A percentile compares a stretch with the other conserved stretches of the same genome.
phyloP scores from a whole-genome alignment of 2,797 vertebrate species.

The Mustela erminea region DNA sequence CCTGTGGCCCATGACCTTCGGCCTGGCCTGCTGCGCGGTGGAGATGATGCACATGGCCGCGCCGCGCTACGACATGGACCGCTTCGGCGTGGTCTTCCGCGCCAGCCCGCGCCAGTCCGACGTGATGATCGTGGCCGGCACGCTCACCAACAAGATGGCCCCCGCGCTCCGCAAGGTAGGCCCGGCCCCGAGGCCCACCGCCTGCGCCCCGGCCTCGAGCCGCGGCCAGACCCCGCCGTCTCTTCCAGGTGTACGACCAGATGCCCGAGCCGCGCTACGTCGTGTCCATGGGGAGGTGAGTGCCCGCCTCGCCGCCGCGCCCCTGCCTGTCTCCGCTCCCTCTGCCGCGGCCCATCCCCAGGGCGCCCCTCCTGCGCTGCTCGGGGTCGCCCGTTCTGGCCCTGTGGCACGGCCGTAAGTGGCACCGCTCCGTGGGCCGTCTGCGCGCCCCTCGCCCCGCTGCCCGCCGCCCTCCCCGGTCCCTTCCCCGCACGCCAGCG shows the following conservation, averaged over 20 bases:
- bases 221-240: neutral
- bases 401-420: rapidly evolving
- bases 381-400: neutral
- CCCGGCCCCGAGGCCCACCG: rapidly evolving
- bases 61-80: slow-evolving; percentile 98
- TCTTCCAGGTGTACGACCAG: slow-evolving; percentile 96
- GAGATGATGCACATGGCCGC: slow-evolving; percentile 99
- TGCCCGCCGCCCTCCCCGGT: rapidly evolving
- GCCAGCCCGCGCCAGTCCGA: slow-evolving; percentile 97
- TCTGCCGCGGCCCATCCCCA: neutral
- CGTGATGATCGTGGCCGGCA: slow-evolving; percentile 98
- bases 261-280: slow-evolving; percentile 99
- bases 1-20: slow-evolving; percentile 99
- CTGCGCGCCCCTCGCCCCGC: rapidly evolving
- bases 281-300: slow-evolving; percentile 98
- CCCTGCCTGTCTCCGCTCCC: neutral
- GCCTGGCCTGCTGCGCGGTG: slow-evolving; percentile 97
- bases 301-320: neutral
- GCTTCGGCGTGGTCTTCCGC: slow-evolving; percentile 97
- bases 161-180: slow-evolving; percentile 96
- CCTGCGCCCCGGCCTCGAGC: rapidly evolving
- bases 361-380: neutral
- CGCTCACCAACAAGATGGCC: slow-evolving; percentile 98
- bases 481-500: neutral
- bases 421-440: rapidly evolving